phyloP scores from a whole-genome alignment of 2,888 invertebrate genomes.

The Eupithecia subfuscata region DNA sequence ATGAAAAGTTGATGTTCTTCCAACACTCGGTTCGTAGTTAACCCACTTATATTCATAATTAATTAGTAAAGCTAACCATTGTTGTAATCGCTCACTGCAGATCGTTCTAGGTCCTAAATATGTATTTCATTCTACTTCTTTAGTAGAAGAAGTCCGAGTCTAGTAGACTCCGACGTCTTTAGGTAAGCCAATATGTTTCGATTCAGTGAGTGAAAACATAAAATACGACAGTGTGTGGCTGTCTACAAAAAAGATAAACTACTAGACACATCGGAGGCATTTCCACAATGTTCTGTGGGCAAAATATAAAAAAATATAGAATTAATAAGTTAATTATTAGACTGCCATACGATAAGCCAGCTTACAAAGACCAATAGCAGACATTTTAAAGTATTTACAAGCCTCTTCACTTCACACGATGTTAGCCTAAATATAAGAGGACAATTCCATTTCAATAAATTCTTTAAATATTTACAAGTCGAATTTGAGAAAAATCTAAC shows the following conservation, averaged over 20 bases:
- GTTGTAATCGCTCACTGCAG: not conserved
- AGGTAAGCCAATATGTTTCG: not conserved
- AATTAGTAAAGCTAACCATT: too few species aligned
- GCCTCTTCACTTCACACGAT: slow-evolving; percentile 63
- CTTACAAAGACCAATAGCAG: slow-evolving; percentile 52
- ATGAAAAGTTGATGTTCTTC: too few species aligned
- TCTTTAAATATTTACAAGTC: slow-evolving; percentile 70
- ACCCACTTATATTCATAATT: too few species aligned
- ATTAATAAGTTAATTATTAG: not conserved
- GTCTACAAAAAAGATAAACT: not conserved
- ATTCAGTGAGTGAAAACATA: slow-evolving; percentile 7
- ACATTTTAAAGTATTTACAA: slow-evolving; percentile 74
- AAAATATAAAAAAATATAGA: slow-evolving; percentile 1
- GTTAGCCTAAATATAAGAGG: slow-evolving; percentile 61
- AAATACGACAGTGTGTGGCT: slow-evolving; percentile 11
- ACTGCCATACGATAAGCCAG: slow-evolving; percentile 15
- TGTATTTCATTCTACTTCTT: not conserved
- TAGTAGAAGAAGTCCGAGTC: not conserved
- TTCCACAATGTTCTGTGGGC: not conserved
- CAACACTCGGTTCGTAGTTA: too few species aligned
- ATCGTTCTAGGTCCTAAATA: not conserved
- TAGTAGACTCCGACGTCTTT: not conserved
- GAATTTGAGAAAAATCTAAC: slow-evolving; percentile 54
- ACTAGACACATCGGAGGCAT: not conserved
- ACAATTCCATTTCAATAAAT: slow-evolving; percentile 76